phyloP scores from a whole-genome alignment of 1,140 invertebrate genomes.

The Trichonephila clavata region DNA sequence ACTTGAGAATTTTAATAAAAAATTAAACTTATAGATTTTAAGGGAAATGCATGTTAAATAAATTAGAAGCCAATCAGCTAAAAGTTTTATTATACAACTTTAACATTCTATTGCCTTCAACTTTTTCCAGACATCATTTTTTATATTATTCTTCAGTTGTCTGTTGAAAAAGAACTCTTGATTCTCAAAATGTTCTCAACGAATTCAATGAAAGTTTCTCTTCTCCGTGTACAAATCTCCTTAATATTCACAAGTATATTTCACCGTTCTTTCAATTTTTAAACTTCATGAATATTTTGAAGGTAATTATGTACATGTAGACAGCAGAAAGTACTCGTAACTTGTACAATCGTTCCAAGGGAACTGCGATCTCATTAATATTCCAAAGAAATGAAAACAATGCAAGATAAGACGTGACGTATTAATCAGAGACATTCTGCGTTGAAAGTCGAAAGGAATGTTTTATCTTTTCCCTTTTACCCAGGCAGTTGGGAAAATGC shows the following conservation, averaged over 20 bases:
- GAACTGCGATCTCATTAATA: slow-evolving; percentile 52
- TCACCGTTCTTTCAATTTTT: slow-evolving; percentile 9
- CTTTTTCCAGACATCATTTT: not conserved
- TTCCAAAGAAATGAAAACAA: slow-evolving; percentile 59
- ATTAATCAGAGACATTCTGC: slow-evolving; percentile 56
- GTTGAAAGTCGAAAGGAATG: not conserved
- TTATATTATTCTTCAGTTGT: not conserved
- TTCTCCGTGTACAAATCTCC: not conserved
- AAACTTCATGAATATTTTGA: slow-evolving; percentile 3
- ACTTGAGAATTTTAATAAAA: too few species aligned
- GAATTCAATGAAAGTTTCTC: not conserved
- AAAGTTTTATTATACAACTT: not conserved
- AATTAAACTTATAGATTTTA: too few species aligned
- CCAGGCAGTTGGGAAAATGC: slow-evolving; percentile 17
- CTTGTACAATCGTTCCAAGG: slow-evolving; percentile 1
- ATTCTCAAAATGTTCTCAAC: not conserved
- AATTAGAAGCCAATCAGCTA: not conserved
- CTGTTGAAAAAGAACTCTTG: not conserved
- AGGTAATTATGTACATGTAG: slow-evolving; percentile 31
- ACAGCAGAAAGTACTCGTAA: slow-evolving; percentile 18
- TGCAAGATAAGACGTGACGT: slow-evolving; percentile 49
- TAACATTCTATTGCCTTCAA: not conserved
- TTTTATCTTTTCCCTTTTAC: slow-evolving; percentile 35
- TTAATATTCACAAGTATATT: not conserved
- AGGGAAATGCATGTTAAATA: too few species aligned